phyloP scores from a whole-genome alignment of 1,140 invertebrate genomes.

The Neuroterus valhalla region DNA sequence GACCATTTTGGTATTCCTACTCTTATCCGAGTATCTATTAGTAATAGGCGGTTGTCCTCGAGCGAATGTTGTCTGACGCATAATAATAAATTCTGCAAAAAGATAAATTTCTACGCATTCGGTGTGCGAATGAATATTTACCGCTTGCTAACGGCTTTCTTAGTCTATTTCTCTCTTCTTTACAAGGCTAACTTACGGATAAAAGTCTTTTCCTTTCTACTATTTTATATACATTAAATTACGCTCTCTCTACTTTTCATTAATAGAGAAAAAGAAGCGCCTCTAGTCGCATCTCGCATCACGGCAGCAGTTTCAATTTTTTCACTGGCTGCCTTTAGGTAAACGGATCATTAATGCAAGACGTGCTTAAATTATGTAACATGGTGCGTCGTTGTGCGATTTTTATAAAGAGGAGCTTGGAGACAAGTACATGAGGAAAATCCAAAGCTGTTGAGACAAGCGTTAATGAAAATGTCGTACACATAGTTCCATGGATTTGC shows the following conservation, averaged over 20 bases:
- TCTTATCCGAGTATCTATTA: slow-evolving; percentile 15
- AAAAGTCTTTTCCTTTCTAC: not conserved
- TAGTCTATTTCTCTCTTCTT: not conserved
- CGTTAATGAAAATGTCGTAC: slow-evolving; percentile 49
- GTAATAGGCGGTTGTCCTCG: slow-evolving; percentile 9
- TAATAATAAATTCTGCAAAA: slow-evolving; percentile 12
- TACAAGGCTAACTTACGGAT: slow-evolving; percentile 13
- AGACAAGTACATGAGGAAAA: slow-evolving; percentile 40
- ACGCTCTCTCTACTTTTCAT: not conserved
- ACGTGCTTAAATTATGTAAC: slow-evolving; percentile 59
- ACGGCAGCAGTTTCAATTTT: not conserved
- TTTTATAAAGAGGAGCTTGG: slow-evolving; percentile 53
- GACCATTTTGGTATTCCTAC: not conserved
- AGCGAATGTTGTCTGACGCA: not conserved
- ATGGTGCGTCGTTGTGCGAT: slow-evolving; percentile 53
- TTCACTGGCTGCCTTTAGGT: not conserved
- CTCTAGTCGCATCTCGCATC: not conserved
- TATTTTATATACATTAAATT: not conserved
- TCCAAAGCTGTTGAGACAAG: slow-evolving; percentile 44
- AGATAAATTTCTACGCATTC: slow-evolving; percentile 2
- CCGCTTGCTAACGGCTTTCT: slow-evolving; percentile 20
- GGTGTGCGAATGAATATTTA: slow-evolving; percentile 22
- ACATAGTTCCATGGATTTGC: slow-evolving; percentile 25
- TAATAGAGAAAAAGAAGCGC: not conserved
- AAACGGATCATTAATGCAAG: slow-evolving; percentile 17